Percentiles rank a stretch among this genome's conserved stretches.
phyloP scores from a whole-genome alignment of 2,888 invertebrate species.

The Harmothoe impar region DNA sequence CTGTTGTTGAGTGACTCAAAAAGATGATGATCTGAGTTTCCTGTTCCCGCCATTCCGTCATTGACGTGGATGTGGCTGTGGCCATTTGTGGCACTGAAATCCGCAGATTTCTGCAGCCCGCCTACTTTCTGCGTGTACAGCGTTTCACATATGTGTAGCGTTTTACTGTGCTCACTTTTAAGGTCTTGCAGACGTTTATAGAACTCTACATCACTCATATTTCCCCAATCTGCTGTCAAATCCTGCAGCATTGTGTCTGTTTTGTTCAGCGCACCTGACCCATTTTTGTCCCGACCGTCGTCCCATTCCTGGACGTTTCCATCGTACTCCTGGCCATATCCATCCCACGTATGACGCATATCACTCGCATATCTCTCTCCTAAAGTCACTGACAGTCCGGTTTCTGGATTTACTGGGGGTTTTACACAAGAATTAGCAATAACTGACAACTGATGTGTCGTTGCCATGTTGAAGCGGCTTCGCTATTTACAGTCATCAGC shows the following conservation, averaged over 20 bases:
- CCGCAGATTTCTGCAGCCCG: background rate
- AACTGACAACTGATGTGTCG: slow-evolving; percentile 79
- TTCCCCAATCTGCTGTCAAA: slow-evolving; percentile 71
- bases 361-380: slow-evolving; percentile 71
- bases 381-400: slow-evolving; percentile 75
- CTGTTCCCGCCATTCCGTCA: background rate
- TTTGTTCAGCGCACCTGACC: slow-evolving; percentile 12
- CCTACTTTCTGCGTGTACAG: slow-evolving; percentile 78
- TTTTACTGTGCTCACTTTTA: slow-evolving; percentile 81
- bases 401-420: slow-evolving; percentile 77
- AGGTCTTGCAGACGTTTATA: slow-evolving; percentile 78
- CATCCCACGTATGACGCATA: slow-evolving; percentile 44
- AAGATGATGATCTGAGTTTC: background rate
- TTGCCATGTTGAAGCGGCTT: slow-evolving; percentile 77
- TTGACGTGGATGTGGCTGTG: background rate
- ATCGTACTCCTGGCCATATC: slow-evolving; percentile 19
- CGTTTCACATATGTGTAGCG: slow-evolving; percentile 78
- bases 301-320: background rate
- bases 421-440: slow-evolving; percentile 80
- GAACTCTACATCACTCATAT: slow-evolving; percentile 79
- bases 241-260: slow-evolving; percentile 60
- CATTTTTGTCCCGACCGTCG: background rate
- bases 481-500: slow-evolving; percentile 57
- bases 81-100: background rate
- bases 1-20: slow-evolving; percentile 28